Base-by-base conservation (phyloP, 1,140 invertebrate genomes). In the Matsumurasca onukii region DNA sequence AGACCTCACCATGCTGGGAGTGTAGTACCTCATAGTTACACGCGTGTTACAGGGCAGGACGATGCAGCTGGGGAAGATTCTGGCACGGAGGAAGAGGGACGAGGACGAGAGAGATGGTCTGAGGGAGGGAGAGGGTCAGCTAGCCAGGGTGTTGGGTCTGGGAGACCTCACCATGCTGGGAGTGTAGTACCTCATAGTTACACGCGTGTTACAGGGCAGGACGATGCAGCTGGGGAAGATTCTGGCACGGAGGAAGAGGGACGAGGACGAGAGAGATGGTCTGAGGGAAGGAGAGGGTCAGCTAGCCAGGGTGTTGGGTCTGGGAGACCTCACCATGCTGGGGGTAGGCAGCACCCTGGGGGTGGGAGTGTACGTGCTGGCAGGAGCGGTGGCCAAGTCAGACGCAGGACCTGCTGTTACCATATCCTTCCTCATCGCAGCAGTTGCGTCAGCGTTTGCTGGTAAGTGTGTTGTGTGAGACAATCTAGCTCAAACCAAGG, bases 331-430 rank as follows among this genome's bases (percentile, higher is more conserved):
- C 1, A 93, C 89, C 0, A 87, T 88, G 0, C 79, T 96, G 3
- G 93, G 93, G 1, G 90, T 97, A 29, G 94, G 94, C 5, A 89
- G 91, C 68, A 97, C 94, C 0, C 81, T 98, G 0, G 95, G 94
- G 0, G 82, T 97, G 20, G 95, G 95, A 0, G 92, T 97, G 13
- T 98, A 97, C 78, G 93, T 98, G 1, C 81, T 97, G 27, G 93
- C 93, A 5, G 95, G 94, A 15, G 86, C 91, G 63, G 94, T 97
- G 0, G 94, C 94, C 17, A 91, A 88, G 77, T 86, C 88, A 25
- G 87, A 87, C 0, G 90, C 94, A 0, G 95, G 95, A 0, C 94
- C 95, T 0, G 89, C 93, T 1, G 93, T 96, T 2, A 89, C 90
- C 24, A 73, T 97, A 17, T 95, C 93, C 15, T 97, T 97, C 76